Percentiles rank a stretch among this genome's conserved stretches.
Conservation (phyloP, 2,113 vertebrate species). For the Solenodon paradoxus region DNA sequence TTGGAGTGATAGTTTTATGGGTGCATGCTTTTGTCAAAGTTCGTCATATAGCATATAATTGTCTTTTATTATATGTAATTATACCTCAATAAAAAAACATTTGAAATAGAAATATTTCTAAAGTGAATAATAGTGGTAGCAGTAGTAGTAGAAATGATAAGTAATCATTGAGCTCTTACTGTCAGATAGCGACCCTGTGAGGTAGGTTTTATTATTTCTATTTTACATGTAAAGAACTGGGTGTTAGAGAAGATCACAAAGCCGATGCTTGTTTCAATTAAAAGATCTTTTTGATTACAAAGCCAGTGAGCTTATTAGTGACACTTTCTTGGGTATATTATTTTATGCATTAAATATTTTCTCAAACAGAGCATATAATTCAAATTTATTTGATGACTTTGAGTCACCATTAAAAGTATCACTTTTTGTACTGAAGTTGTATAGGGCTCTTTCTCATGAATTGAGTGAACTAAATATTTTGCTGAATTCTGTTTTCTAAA, state of each 20-base stretch:
- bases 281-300: not conserved
- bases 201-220: too few relatives aligned
- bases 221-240: too few relatives aligned
- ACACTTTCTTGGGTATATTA: not conserved
- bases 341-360: not conserved
- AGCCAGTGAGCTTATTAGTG: not conserved
- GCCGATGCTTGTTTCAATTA: not conserved
- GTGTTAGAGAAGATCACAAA: not conserved
- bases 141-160: not conserved
- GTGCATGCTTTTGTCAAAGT: not conserved
- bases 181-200: not conserved
- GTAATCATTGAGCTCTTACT: not conserved
- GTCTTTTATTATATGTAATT: not conserved
- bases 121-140: not conserved
- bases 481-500: constrained; percentile 10
- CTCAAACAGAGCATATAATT: not conserved
- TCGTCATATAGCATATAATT: not conserved
- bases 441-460: not conserved
- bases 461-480: not conserved
- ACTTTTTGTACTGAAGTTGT: not conserved
- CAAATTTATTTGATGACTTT: not conserved
- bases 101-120: not conserved
- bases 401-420: not conserved
- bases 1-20: too few relatives aligned
- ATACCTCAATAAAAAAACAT: not conserved